Evolutionary conservation across 1,140 invertebrate species (phyloP), one percentile per base, ranked within the genome.

Genomic region (Manduca sexta): DNA sequence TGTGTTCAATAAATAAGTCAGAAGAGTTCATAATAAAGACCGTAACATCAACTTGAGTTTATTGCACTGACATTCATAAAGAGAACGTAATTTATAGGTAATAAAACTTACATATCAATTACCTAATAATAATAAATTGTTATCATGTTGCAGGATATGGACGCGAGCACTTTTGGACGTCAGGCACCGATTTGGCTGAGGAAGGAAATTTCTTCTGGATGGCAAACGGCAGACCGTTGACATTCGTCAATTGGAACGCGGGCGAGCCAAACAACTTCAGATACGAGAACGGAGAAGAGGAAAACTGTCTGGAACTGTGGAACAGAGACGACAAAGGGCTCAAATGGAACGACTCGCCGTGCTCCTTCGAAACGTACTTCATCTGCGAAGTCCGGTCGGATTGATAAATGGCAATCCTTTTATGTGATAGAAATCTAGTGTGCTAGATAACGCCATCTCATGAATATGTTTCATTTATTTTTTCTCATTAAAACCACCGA

Each of bases 181-280:
- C 93, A 12, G 95, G 95, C 39, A 96, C 95, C 2, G 95, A 97
- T 80, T 90, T 95, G 70, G 95, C 93, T 6, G 94, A 96, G 64
- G 94, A 97, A 71, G 94, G 94, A 3, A 91, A 89, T 45, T 96
- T 95, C 88, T 96, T 96, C 88, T 96, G 95, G 95, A 95, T 96
- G 93, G 92, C 94, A 5, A 96, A 92, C 50, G 95, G 95, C 8
- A 88, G 93, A 48, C 94, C 95, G 4, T 90, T 96, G 21, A 95
- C 94, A 18, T 97, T 94, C 82, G 95, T 94, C 49, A 97, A 97
- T 77, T 96, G 94, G 95, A 96, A 96, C 83, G 93, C 94, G 6
- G 95, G 94, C 3, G 94, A 96, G 71, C 94, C 94, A 0, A 96
- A 96, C 81, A 96, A 96, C 86, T 95, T 95, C 88, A 90, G 93